Evolutionary conservation across 2,888 invertebrate genomes (phyloP).

Genomic region (Drosophila cracens): DNA sequence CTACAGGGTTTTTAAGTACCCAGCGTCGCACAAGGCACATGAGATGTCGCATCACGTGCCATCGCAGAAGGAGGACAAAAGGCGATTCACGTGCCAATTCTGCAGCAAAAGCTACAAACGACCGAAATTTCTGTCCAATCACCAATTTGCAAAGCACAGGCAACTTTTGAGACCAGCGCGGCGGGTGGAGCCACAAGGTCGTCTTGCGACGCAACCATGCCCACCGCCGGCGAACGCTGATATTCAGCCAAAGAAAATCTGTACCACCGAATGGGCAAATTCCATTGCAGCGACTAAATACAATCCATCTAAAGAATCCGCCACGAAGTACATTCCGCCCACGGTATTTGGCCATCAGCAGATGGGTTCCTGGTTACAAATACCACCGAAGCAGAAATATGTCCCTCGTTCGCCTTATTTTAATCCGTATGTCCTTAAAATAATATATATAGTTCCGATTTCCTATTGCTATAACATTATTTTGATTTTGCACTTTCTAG

Average conservation of each 20-base stretch:
- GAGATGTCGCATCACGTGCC: not conserved
- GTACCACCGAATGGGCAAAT: conserved; percentile 42
- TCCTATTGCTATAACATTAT: not conserved
- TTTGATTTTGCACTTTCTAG: conserved; percentile 28
- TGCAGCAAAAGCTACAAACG: conserved; percentile 47
- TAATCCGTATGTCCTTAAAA: conserved; percentile 42
- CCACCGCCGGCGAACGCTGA: not conserved
- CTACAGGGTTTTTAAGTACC: not conserved
- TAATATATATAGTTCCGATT: not conserved
- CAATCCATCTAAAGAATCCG: conserved; percentile 41
- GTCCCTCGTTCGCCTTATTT: conserved; percentile 40
- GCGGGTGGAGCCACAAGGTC: not conserved
- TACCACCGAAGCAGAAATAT: conserved; percentile 29
- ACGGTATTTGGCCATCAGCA: not conserved
- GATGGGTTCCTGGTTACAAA: not conserved
- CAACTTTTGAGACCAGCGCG: not conserved
- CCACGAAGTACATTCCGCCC: conserved; percentile 39
- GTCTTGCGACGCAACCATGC: not conserved
- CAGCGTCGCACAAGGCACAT: not conserved
- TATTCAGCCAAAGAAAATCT: not conserved
- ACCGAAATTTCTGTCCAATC: conserved; percentile 16
- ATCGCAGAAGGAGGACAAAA: not conserved
- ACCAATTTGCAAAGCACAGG: conserved; percentile 34
- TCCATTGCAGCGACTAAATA: conserved; percentile 59
- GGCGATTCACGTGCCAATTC: conserved; percentile 19